Conservation (phyloP, 2,113 vertebrate species). For the Alosa alosa region DNA sequence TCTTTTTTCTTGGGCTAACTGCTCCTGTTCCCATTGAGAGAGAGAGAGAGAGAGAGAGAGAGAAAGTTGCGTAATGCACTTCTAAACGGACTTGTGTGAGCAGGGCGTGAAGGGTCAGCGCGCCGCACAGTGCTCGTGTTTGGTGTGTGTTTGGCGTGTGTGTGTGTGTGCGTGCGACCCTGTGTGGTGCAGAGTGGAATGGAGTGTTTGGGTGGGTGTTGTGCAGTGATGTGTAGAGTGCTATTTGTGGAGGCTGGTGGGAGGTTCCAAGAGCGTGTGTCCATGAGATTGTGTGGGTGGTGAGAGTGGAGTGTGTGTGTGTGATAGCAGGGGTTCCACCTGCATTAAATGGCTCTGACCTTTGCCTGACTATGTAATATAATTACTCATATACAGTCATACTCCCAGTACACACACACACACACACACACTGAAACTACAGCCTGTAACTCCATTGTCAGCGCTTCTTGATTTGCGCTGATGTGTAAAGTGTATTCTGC, state of each 20-base stretch:
- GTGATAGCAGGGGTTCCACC: neutral
- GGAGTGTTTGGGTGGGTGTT: neutral
- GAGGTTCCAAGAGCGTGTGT: neutral
- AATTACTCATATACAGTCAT: neutral
- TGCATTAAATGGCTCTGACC: neutral
- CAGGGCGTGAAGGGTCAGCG: neutral
- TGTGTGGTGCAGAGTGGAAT: neutral
- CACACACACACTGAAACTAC: neutral
- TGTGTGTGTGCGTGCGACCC: neutral
- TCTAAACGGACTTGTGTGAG: neutral
- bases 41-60: neutral
- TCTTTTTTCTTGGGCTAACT: neutral
- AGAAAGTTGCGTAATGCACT: conserved; percentile 5
- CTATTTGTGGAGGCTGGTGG: conserved; percentile 17
- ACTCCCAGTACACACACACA: neutral
- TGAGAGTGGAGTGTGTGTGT: neutral
- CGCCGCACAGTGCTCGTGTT: neutral
- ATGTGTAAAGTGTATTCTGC: too few relatives aligned
- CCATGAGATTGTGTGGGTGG: neutral
- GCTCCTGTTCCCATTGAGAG: neutral
- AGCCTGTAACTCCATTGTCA: neutral
- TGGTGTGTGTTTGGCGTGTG: conserved; percentile 5
- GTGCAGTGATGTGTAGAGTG: conserved; percentile 17
- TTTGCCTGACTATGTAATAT: neutral
- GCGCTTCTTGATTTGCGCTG: too few relatives aligned